These are phyloP conservation scores for Aratinga solstitialis DNA, from an alignment of 2,797 vertebrate species.

Conservation along the genomic window DNA sequence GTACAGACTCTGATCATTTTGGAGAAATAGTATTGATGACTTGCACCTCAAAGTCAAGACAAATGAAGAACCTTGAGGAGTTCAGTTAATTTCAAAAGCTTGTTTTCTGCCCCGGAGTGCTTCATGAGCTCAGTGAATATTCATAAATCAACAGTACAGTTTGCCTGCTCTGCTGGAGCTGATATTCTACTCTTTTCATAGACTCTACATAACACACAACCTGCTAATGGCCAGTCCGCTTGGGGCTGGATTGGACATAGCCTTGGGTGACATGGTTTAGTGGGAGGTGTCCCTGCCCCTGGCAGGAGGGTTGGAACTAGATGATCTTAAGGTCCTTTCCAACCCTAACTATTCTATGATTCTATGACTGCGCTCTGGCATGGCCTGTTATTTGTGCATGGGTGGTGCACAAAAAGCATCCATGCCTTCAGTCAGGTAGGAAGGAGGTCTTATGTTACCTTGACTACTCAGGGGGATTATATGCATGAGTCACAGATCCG, in stretches of 20 bases:
- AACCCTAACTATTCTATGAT: no score
- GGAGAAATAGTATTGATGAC: not conserved
- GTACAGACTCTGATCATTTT: no score
- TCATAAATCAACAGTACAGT: not conserved
- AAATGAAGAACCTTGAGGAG: slow-evolving; percentile 9
- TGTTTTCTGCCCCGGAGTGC: not conserved
- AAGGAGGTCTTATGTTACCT: no score
- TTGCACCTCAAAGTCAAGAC: slow-evolving; percentile 40
- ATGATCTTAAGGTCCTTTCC: no score
- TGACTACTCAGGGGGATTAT: no score
- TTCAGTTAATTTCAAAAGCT: slow-evolving; percentile 46
- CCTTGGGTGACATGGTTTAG: no score
- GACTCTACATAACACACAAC: not conserved
- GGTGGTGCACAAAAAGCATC: not conserved
- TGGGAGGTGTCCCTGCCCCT: no score
- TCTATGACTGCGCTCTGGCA: rapidly evolving
- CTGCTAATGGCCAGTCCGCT: not conserved
- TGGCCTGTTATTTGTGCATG: not conserved
- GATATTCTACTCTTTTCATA: not conserved
- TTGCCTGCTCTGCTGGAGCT: not conserved
- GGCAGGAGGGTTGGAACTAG: no score
- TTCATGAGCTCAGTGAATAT: slow-evolving; percentile 30
- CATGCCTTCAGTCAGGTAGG: not conserved
- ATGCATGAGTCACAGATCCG: not conserved
- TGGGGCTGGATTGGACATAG: no score